Evolutionary conservation across 2,888 invertebrate genomes (phyloP).

Genomic region (Cataglyphis rosenhaueri): DNA sequence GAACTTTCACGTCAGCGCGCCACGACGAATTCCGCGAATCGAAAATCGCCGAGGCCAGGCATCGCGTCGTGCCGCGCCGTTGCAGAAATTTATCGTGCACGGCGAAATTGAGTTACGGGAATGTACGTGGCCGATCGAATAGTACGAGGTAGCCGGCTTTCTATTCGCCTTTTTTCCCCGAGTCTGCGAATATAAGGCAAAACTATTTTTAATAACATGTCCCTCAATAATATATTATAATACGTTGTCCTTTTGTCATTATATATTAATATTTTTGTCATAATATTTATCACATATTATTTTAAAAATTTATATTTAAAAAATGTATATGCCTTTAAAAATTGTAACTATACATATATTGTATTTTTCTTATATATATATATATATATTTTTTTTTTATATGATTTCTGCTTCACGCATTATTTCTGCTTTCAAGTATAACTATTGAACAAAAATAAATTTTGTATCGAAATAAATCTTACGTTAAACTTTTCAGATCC

Average conservation of each 20-base stretch:
- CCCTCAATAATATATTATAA: neutral
- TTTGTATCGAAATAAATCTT: neutral
- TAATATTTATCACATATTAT: neutral
- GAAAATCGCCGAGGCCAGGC: slow-evolving; percentile 63
- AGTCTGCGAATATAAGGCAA: neutral
- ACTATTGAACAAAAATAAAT: neutral
- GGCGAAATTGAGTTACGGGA: slow-evolving; percentile 64
- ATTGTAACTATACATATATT: neutral
- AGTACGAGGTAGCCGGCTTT: slow-evolving; percentile 48
- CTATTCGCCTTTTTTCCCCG: slow-evolving; percentile 38
- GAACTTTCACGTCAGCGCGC: slow-evolving; percentile 76
- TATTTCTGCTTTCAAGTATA: neutral
- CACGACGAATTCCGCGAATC: slow-evolving; percentile 73
- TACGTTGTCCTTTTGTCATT: neutral
- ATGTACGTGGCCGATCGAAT: slow-evolving; percentile 35
- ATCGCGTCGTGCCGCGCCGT: slow-evolving; percentile 37
- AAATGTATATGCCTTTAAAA: neutral
- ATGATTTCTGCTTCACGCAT: neutral
- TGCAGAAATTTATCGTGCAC: slow-evolving; percentile 59
- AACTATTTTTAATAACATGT: neutral
- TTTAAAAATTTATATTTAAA: neutral
- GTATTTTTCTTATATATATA: neutral
- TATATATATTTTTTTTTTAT: neutral
- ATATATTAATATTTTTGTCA: neutral
- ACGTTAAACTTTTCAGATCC: neutral